Evolutionary conservation across 1,140 invertebrate genomes (phyloP), one percentile per base, ranked within the genome.

Genomic region (Kradibia gibbosae): DNA sequence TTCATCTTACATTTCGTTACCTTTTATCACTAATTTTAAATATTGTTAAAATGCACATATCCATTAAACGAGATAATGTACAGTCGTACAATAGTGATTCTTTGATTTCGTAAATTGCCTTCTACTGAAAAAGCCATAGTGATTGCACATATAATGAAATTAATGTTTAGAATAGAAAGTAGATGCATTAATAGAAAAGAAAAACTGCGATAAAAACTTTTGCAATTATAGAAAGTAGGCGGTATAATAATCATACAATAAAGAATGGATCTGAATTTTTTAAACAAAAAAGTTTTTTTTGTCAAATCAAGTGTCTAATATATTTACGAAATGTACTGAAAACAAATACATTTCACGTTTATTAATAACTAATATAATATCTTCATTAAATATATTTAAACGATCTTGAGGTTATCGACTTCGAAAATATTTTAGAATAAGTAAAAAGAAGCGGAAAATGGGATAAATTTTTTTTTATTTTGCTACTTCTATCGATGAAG

Each of bases 161-260:
- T 42, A 42, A 22, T 50, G 45, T 50, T 72, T 75, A n/a, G 42
- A 65, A 25, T 77, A 77, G 75, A 77, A 77, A 65, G 75, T 65
- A 11, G 31, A 55, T 53, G 48, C 39, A 57, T 76, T 60, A 42
- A 39, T 13, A 39, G 11, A 31, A 45, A 76, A 39, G 73, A 76
- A 76, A 65, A 39, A 50, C 39, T 70, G 25, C 45, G 45, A 50
- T 78, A 50, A 78, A 78, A 78, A 78, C 17, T 36, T 28, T 15
- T 67, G 28, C 48, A 55, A 31, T 31, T 67, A 36, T 78, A 73
- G 67, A 78, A 78, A 82, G 50, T 65, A 74, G 50, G 34, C 0
- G n/a, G 50, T 48, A 60, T 57, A 57, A 53, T 71, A 42, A 67
- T 36, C 62, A 31, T 55, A 36, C 39, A 55, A 71, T 48, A 34